These are phyloP conservation scores for Megalurothrips usitatus DNA, from an alignment of 2,888 invertebrate genomes.

Conservation along the genomic window DNA sequence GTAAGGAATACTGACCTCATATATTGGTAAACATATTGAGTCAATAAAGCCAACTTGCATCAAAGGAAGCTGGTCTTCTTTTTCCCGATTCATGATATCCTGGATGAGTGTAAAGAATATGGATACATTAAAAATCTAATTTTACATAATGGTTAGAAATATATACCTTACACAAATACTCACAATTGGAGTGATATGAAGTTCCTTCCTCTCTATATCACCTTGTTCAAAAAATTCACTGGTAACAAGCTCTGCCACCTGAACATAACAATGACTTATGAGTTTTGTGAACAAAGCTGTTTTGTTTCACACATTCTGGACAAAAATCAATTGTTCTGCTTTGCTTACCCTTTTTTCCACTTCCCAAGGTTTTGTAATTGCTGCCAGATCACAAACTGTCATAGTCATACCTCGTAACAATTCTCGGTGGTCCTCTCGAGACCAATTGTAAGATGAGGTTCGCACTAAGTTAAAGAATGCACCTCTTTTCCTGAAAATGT, in stretches of 20 bases:
- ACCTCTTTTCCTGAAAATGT: constrained; percentile 68
- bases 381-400: constrained; percentile 92
- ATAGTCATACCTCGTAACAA: constrained; percentile 86
- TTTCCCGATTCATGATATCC: constrained; percentile 94
- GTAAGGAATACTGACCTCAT: constrained; percentile 63
- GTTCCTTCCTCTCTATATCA: constrained; percentile 80
- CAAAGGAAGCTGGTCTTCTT: constrained; percentile 85
- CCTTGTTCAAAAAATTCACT: constrained; percentile 93
- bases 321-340: background rate
- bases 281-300: constrained; percentile 1
- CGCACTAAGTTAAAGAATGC: constrained; percentile 70
- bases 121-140: constrained; percentile 29
- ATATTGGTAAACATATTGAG: constrained; percentile 89
- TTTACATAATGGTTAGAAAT: constrained; percentile 18
- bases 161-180: constrained; percentile 47
- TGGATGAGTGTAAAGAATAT: constrained; percentile 46
- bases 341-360: constrained; percentile 68
- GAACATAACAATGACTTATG: constrained; percentile 31
- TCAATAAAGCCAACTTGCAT: constrained; percentile 97
- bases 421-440: constrained; percentile 70
- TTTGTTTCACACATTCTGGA: background rate
- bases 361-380: constrained; percentile 92
- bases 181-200: constrained; percentile 86
- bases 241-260: constrained; percentile 81
- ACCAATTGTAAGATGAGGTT: constrained; percentile 57